Conservation (phyloP, 2,888 invertebrate species). For the Drosophila melanocephala region DNA sequence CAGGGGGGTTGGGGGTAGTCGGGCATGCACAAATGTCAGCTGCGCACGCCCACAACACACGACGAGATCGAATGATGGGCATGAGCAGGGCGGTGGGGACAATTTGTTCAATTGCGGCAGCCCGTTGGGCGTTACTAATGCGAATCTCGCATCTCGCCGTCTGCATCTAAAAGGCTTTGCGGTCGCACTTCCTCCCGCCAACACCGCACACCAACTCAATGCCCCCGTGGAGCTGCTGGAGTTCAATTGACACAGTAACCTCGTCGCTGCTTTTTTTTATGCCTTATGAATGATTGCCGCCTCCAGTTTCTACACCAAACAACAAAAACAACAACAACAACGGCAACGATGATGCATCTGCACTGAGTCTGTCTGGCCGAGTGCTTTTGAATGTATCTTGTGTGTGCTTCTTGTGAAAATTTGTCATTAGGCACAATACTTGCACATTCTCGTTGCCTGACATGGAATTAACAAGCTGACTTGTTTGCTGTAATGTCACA, state of each 20-base stretch:
- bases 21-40: conserved; percentile 63
- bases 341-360: conserved; percentile 48
- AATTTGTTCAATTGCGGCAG: conserved; percentile 79
- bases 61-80: conserved; percentile 41
- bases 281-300: conserved; percentile 67
- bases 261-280: conserved; percentile 54
- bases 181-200: conserved; percentile 16
- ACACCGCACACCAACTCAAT: background rate
- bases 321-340: conserved; percentile 8
- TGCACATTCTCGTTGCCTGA: conserved; percentile 42
- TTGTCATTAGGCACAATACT: conserved; percentile 69
- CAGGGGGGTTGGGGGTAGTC: background rate
- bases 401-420: conserved; percentile 55
- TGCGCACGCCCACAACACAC: conserved; percentile 73
- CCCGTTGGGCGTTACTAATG: conserved; percentile 76
- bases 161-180: conserved; percentile 72
- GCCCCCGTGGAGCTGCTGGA: conserved; percentile 36
- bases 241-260: conserved; percentile 78
- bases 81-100: conserved; percentile 19
- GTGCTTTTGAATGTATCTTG: conserved; percentile 33
- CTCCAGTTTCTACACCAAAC: conserved; percentile 51
- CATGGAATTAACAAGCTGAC: conserved; percentile 41
- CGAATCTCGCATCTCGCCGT: conserved; percentile 66
- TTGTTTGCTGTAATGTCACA: conserved; percentile 35
- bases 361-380: conserved; percentile 40